Base-by-base conservation (phyloP, 2,113 vertebrate genomes). In the Oophaga pumilio region DNA sequence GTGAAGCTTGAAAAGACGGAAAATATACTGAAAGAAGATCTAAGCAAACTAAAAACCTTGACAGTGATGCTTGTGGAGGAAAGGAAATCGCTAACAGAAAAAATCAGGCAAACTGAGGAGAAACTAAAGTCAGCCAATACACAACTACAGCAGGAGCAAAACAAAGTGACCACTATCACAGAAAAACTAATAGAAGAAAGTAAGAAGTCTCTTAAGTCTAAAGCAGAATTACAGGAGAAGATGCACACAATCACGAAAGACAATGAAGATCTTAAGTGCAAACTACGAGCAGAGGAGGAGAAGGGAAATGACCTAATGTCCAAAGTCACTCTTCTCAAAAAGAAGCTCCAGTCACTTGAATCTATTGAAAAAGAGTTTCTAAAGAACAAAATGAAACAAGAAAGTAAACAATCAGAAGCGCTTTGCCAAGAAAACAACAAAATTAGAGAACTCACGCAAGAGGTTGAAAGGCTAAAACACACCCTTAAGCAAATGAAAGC, bases 181-280 rank as follows among this genome's bases (percentile, higher is more conserved):
- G 98, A 99, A 91, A 99, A 97, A 91, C 94, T 99, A 22, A 97
- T 98, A 53, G 97, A 99, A 14, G 98, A 99, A 93, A 99, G 96
- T 90, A 98, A 98, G 94, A 98, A 95, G 90, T 96, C 96, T 52
- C 89, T 99, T 56, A 97, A 95, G 89, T 96, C 97, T 24, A 99
- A 98, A 92, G 96, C 96, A 2, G 98, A 99, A 82, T 94, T 98
- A 71, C 97, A 99, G 89, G 97, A 99, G 90, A 99, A 96, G 92
- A 95, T 98, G 93, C 97, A 93, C 82, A 92, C 64, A 2, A 92
- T 96, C 26, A 96, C 93, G 49, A 97, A 96, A 90, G 98, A 99
- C 85, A 96, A 96, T 91, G 97, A 99, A 76, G 97, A 98, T 74
- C 90, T 99, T 66, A 97, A 95, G 94, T 94, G 93, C 82, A 97